phyloP scores from a whole-genome alignment of 2,113 vertebrate species.

The Varanus komodoensis region DNA sequence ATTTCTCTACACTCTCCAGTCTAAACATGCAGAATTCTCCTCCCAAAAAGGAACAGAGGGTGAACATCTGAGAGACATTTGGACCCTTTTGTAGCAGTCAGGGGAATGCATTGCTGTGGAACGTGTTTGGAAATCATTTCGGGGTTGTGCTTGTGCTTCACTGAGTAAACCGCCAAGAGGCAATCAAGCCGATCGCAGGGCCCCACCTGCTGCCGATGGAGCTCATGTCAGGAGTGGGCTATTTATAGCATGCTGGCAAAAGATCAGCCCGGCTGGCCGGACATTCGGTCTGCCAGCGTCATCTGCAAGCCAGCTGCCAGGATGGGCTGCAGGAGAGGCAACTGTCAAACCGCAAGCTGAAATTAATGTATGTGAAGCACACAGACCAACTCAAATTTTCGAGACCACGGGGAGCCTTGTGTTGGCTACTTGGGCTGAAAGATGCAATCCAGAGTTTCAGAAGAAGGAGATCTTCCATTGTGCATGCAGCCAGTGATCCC shows the following conservation, averaged over 20 bases:
- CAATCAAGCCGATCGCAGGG: constrained; percentile 48
- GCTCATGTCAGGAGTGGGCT: constrained; percentile 43
- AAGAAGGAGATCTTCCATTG: no score
- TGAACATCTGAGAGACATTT: neutral
- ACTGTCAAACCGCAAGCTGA: neutral
- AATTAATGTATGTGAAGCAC: no score
- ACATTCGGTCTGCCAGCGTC: constrained; percentile 36
- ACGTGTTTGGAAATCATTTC: constrained; percentile 3
- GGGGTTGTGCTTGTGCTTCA: constrained; percentile 15
- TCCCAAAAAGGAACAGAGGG: neutral
- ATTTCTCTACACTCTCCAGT: neutral
- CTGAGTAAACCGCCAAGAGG: constrained; percentile 52
- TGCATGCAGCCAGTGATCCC: no score
- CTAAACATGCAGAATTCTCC: neutral
- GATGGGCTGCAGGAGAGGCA: constrained; percentile 38
- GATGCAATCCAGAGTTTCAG: no score
- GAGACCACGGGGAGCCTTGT: neutral
- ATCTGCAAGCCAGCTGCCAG: constrained; percentile 1
- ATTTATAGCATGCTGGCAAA: constrained; percentile 67
- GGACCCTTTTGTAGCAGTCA: neutral
- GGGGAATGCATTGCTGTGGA: neutral
- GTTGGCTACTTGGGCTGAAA: neutral
- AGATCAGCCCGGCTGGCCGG: constrained; percentile 56
- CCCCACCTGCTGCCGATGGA: constrained; percentile 50
- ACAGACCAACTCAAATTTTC: neutral